Percentiles rank a stretch among this genome's conserved stretches.
Conservation (phyloP, 2,888 invertebrate species). For the Ceramica pisi region DNA sequence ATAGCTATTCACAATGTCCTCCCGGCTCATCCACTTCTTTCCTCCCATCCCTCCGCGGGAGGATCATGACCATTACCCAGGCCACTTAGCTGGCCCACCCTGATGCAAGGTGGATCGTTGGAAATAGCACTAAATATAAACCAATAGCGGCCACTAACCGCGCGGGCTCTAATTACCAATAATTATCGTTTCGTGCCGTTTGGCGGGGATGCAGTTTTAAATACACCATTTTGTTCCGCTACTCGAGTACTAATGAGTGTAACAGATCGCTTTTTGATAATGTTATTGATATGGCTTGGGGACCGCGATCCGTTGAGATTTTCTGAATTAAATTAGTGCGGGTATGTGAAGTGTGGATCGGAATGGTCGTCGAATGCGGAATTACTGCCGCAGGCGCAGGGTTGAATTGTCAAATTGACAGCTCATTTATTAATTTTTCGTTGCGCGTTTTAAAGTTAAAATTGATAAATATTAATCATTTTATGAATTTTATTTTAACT, state of each 20-base stretch:
- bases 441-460: not conserved
- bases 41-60: constrained; percentile 37
- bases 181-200: constrained; percentile 81
- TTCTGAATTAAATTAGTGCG: constrained; percentile 57
- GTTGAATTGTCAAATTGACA: constrained; percentile 50
- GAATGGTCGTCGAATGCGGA: constrained; percentile 20
- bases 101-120: constrained; percentile 63
- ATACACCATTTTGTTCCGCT: constrained; percentile 82
- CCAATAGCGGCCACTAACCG: constrained; percentile 74
- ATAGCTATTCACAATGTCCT: not conserved
- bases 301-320: constrained; percentile 62
- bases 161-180: constrained; percentile 85
- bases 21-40: constrained; percentile 9
- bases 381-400: constrained; percentile 42
- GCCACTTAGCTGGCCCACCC: constrained; percentile 55
- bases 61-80: constrained; percentile 46
- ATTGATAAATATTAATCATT: constrained; percentile 4
- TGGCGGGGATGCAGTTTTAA: constrained; percentile 85
- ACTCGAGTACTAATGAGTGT: constrained; percentile 81
- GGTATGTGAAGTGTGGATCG: constrained; percentile 46
- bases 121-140: constrained; percentile 77
- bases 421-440: constrained; percentile 42
- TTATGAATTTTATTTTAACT: not conserved
- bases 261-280: constrained; percentile 86
- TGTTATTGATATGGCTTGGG: constrained; percentile 80